Percentiles rank a stretch among this genome's conserved stretches.
Evolutionary conservation across 2,797 vertebrate genomes (phyloP).

Genomic region (Gorsachius magnificus): DNA sequence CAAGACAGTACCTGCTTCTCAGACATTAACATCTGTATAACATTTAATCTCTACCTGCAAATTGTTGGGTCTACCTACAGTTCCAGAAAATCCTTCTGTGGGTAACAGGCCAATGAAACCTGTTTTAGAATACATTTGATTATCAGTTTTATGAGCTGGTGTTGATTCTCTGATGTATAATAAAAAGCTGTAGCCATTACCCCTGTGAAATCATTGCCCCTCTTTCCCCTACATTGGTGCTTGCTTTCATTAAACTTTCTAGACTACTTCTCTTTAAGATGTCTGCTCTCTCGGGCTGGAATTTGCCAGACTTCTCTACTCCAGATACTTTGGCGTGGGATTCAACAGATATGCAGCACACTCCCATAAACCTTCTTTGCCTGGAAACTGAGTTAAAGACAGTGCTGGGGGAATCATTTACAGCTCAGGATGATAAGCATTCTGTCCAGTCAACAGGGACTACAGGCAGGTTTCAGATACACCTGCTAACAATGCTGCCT

Average conservation of each 20-base stretch:
- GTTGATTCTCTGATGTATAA: background rate
- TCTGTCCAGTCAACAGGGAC: background rate
- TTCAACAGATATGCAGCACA: background rate
- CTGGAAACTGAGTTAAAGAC: background rate
- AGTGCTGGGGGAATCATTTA: background rate
- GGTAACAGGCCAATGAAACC: background rate
- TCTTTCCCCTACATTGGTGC: background rate
- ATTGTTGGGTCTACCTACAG: accelerated
- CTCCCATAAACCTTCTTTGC: background rate
- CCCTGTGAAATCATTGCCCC: background rate
- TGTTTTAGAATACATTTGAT: background rate
- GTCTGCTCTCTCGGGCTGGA: background rate
- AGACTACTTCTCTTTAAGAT: background rate
- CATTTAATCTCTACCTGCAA: background rate
- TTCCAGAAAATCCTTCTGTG: background rate
- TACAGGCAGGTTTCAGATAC: background rate
- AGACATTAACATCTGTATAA: background rate
- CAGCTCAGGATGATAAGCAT: background rate
- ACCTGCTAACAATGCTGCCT: background rate
- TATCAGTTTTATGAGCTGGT: background rate
- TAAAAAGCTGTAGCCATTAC: background rate
- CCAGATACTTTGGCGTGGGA: background rate
- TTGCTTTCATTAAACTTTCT: background rate
- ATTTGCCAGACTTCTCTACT: background rate
- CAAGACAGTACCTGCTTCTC: background rate